These are phyloP conservation scores for Scolopax rusticola DNA, from an alignment of 2,797 vertebrate genomes.

Conservation along the genomic window DNA sequence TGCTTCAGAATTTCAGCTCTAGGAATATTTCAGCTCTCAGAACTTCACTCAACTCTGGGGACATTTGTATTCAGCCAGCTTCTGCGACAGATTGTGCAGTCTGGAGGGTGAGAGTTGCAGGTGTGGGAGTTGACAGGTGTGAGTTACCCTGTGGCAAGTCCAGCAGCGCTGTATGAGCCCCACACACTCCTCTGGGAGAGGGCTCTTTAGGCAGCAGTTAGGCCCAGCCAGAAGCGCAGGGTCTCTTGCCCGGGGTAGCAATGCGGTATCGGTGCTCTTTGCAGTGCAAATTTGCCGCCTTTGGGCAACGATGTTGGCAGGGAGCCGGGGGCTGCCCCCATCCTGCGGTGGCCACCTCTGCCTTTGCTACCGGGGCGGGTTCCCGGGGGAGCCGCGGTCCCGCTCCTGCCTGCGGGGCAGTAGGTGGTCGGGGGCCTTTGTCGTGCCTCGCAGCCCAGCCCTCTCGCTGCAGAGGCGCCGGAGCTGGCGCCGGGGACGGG, in stretches of 20 bases:
- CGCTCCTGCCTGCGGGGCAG: background rate
- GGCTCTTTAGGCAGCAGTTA: background rate
- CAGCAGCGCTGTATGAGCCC: background rate
- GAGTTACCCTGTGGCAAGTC: rapidly evolving
- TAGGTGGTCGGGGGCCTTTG: rapidly evolving
- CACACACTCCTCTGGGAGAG: rapidly evolving
- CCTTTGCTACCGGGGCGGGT: background rate
- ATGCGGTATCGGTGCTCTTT: background rate
- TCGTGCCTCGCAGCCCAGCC: background rate
- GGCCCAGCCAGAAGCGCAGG: no score
- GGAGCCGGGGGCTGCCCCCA: background rate
- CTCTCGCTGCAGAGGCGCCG: rapidly evolving
- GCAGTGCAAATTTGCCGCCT: background rate
- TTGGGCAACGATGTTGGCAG: background rate
- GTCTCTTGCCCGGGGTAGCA: background rate
- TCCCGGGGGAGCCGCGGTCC: background rate
- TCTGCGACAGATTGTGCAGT: background rate
- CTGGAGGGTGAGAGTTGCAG: background rate
- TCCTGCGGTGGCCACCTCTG: background rate
- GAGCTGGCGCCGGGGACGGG: background rate
- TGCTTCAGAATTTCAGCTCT: background rate
- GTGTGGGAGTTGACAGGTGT: no score
- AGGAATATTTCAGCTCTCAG: background rate
- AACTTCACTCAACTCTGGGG: background rate
- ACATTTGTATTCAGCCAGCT: background rate